Evolutionary conservation across 2,888 invertebrate genomes (phyloP), one percentile per base, ranked within the genome.

Genomic region (Amphipyra berbera): DNA sequence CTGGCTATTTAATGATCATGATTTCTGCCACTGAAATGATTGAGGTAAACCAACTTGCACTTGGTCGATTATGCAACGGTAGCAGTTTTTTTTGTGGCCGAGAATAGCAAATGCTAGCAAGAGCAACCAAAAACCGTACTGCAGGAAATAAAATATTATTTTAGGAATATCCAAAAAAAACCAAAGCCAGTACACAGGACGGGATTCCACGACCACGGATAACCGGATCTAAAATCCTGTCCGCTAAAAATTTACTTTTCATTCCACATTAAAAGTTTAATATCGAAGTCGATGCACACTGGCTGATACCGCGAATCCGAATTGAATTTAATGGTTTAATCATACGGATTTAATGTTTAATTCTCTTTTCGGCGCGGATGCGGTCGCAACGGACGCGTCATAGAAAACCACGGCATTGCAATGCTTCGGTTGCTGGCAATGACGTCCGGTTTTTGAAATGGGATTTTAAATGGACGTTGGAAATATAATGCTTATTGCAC

Each of bases 391-490:
- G 62, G 62, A 37, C 76, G 54, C 76, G 69, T 71, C 69, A 68
- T 69, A 78, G 74, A 61, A 77, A 78, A 82, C 78, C 80, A 68
- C 80, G 57, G 67, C 45, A 62, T 57, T 55, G 61, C 53, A 67
- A 73, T 50, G 68, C 53, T 52, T 61, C 57, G 75, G 78, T 69
- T 38, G 38, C 75, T 81, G 81, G 49, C 60, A 48, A 65, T 75
- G 80, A 73, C 76, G 57, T 76, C 65, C 27, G 68, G 67, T 71
- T 68, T 69, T 71, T 62, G 56, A 64, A 73, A 64, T 73, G 59
- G 65, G 54, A 63, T 65, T 71, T 75, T 54, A 21, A 21, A 56
- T 27, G 10, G 44, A 58, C 53, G 12, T 47, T 56, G 14, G 27
- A 61, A 66, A 48, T 61, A 3, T 21, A 54, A 61, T 57, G 21